A percentile compares a stretch with the other conserved stretches of the same genome.
Conservation (phyloP, 2,797 vertebrate genomes). For the Anniella stebbinsi region DNA sequence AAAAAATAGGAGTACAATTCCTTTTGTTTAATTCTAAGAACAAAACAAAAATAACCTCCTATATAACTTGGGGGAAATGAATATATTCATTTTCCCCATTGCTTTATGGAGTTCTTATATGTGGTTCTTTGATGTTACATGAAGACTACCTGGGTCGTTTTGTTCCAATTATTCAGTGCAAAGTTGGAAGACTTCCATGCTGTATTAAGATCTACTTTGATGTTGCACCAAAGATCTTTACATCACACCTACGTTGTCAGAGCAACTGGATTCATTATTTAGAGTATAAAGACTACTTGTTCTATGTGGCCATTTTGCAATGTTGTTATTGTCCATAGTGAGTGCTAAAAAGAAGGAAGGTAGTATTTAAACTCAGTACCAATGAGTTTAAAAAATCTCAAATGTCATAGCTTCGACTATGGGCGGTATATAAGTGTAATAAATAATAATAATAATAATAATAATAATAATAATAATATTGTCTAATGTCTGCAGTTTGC, state of each 20-base stretch:
- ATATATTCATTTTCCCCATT: conserved; percentile 71
- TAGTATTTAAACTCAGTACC: not conserved
- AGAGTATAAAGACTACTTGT: conserved; percentile 11
- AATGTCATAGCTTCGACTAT: too few relatives aligned
- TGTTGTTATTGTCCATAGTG: conserved; percentile 48
- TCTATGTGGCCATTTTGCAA: conserved; percentile 32
- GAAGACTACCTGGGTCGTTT: conserved; percentile 77
- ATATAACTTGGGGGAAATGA: conserved; percentile 54
- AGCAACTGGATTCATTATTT: conserved; percentile 44
- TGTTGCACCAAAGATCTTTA: conserved; percentile 59
- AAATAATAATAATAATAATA: too few relatives aligned
- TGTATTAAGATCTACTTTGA: conserved; percentile 72
- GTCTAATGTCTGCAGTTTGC: conserved; percentile 12
- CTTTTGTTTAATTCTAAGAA: conserved; percentile 61
- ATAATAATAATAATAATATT: too few relatives aligned
- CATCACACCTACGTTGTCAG: conserved; percentile 55
- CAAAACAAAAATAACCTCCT: conserved; percentile 59
- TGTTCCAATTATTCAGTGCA: conserved; percentile 76
- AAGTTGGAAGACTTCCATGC: conserved; percentile 72
- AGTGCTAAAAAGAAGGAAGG: conserved; percentile 21
- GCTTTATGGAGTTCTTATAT: conserved; percentile 69
- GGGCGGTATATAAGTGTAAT: too few relatives aligned
- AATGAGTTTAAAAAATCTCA: not conserved
- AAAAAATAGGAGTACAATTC: conserved; percentile 16
- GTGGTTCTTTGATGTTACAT: conserved; percentile 76